These are phyloP conservation scores for Metalampra italica DNA, from an alignment of 2,888 invertebrate genomes.

Conservation along the genomic window DNA sequence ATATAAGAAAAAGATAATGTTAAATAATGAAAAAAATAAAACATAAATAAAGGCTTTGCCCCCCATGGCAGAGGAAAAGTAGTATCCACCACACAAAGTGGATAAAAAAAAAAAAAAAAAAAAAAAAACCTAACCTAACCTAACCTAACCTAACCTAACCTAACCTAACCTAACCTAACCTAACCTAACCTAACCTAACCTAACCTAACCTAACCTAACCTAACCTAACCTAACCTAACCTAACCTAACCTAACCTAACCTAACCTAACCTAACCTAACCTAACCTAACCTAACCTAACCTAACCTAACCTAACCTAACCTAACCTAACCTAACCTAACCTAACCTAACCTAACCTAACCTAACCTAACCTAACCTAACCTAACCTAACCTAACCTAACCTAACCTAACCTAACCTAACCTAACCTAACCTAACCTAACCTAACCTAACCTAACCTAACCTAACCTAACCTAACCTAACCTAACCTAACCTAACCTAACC, in stretches of 20 bases:
- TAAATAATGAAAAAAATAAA: too few relatives aligned
- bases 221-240: slow-evolving; percentile 12
- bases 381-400: slow-evolving; percentile 10
- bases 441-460: slow-evolving; percentile 1
- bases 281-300: neutral
- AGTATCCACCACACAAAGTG: too few relatives aligned
- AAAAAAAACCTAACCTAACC: slow-evolving; percentile 8
- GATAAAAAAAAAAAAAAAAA: too few relatives aligned
- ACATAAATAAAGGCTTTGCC: too few relatives aligned
- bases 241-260: slow-evolving; percentile 11
- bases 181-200: slow-evolving; percentile 7
- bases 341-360: slow-evolving; percentile 13
- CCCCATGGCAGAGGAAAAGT: too few relatives aligned
- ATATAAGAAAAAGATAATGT: too few relatives aligned
- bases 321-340: slow-evolving; percentile 9
- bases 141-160: slow-evolving; percentile 8
- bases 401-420: neutral
- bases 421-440: slow-evolving; percentile 2
- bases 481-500: slow-evolving; percentile 4
- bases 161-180: slow-evolving; percentile 9
- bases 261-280: slow-evolving; percentile 6
- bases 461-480: slow-evolving; percentile 1
- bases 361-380: slow-evolving; percentile 8
- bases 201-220: slow-evolving; percentile 11
- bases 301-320: slow-evolving; percentile 6